These are phyloP conservation scores for Virgularia gustaviana DNA, from an alignment of 92 coral and sea anemone genomes.

Conservation along the genomic window DNA sequence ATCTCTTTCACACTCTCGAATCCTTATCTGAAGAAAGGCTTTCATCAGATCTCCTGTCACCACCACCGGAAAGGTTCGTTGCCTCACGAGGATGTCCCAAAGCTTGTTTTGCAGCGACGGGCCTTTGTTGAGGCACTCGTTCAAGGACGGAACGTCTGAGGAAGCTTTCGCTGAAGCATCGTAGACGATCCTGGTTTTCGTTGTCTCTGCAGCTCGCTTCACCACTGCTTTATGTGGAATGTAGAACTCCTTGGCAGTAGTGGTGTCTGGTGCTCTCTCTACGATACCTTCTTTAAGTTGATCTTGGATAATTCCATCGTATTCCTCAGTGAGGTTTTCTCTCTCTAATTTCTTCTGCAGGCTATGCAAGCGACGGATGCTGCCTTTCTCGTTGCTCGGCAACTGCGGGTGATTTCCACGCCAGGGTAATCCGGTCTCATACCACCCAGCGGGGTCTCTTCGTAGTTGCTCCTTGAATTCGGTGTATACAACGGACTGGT, in stretches of 20 bases:
- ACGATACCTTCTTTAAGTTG: neutral
- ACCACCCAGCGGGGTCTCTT: neutral
- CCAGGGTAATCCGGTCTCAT: conserved; percentile 1
- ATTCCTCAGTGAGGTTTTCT: neutral
- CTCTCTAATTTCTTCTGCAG: neutral
- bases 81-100: neutral
- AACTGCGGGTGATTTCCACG: neutral
- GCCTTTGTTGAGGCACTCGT: conserved; percentile 8
- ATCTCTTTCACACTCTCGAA: neutral
- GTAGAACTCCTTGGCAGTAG: neutral
- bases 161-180: conserved; percentile 2
- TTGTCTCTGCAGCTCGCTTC: neutral
- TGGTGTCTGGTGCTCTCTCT: neutral
- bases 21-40: neutral
- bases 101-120: conserved; percentile 10
- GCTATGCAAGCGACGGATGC: neutral
- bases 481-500: neutral
- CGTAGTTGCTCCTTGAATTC: conserved; percentile 8
- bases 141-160: neutral
- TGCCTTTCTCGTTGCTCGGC: neutral
- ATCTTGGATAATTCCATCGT: neutral
- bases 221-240: conserved; percentile 8
- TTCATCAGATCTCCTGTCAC: neutral
- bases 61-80: neutral
- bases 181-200: neutral